phyloP scores from a whole-genome alignment of 2,113 vertebrate species.

The Pomatorhinus ruficollis region DNA sequence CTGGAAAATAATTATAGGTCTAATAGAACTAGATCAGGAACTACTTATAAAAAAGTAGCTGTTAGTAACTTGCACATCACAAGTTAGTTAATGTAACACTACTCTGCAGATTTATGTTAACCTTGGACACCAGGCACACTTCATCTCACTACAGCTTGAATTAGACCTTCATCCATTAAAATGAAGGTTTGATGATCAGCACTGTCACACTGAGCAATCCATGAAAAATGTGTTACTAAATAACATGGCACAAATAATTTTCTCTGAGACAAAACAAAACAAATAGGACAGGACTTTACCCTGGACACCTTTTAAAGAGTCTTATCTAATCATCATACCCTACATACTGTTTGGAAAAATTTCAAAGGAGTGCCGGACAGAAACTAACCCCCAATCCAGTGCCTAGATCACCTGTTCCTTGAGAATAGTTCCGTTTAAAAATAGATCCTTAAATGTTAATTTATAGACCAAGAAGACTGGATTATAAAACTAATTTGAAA shows the following conservation, averaged over 20 bases:
- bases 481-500: neutral
- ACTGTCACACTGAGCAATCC: neutral
- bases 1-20: neutral
- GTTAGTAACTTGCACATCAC: neutral
- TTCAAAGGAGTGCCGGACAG: neutral
- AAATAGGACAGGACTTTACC: neutral
- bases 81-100: neutral
- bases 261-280: neutral
- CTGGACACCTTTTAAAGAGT: neutral
- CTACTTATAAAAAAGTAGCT: neutral
- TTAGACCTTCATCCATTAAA: neutral
- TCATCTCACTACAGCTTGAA: neutral
- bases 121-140: neutral
- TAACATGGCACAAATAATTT: neutral
- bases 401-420: neutral
- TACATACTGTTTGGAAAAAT: neutral
- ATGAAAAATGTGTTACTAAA: neutral
- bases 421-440: neutral
- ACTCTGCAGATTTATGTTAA: neutral
- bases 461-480: neutral
- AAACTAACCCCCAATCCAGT: neutral
- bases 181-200: neutral
- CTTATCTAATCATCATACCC: neutral
- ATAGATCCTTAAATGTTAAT: neutral
- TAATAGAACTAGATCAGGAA: neutral